Conservation (phyloP, 2,888 invertebrate species). For the Glyphotaelius pellucidus region DNA sequence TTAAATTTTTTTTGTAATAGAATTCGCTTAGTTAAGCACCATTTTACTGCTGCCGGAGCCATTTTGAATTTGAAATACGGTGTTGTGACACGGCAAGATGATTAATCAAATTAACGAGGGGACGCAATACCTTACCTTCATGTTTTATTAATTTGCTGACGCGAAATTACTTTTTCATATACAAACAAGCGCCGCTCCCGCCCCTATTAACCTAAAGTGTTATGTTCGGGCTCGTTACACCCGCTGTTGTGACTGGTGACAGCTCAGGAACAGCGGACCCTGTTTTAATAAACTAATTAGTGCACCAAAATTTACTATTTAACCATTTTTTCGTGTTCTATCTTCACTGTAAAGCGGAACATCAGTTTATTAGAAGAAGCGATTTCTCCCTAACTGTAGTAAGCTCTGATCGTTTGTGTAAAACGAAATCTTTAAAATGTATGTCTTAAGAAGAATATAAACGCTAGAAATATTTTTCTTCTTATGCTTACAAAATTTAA, state of each 20-base stretch:
- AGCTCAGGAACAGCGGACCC: neutral
- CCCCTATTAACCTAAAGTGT: constrained; percentile 39
- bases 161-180: constrained; percentile 29
- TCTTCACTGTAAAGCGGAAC: neutral
- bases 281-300: neutral
- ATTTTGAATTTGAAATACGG: neutral
- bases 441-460: no score
- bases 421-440: no score
- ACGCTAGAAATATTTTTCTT: no score
- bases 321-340: neutral
- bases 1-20: neutral
- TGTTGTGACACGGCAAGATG: constrained; percentile 6
- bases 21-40: neutral
- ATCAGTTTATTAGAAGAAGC: neutral
- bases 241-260: neutral
- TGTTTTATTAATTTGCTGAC: constrained; percentile 45
- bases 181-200: constrained; percentile 32
- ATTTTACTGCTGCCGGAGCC: neutral
- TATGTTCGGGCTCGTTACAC: constrained; percentile 2
- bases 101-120: neutral
- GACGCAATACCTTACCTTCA: constrained; percentile 9
- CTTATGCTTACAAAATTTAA: no score
- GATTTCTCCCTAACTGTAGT: neutral
- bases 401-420: no score
- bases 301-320: neutral